A percentile compares a stretch with the other conserved stretches of the same genome.
These are phyloP conservation scores for Gymnocypris eckloni DNA, from an alignment of 2,797 vertebrate species.

Conservation along the genomic window DNA sequence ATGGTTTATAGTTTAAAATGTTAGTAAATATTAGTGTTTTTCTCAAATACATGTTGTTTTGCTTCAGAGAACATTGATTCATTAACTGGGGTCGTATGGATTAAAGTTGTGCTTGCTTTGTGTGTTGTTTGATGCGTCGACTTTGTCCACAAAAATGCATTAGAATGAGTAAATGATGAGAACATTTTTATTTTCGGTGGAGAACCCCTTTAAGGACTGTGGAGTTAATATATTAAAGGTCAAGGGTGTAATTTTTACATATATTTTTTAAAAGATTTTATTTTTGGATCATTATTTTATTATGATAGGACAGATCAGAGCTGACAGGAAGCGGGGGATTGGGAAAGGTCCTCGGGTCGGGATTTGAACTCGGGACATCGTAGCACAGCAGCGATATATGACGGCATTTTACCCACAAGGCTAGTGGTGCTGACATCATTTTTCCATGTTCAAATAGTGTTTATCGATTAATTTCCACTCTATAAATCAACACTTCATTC, in stretches of 20 bases:
- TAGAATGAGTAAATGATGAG: background rate
- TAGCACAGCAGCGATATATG: background rate
- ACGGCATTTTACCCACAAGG: background rate
- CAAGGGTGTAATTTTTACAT: background rate
- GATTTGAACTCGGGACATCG: background rate
- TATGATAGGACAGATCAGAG: background rate
- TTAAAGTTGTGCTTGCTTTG: background rate
- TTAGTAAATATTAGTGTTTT: background rate
- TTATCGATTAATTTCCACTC: background rate
- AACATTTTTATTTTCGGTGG: background rate
- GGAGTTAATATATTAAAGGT: background rate
- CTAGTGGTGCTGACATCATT: background rate
- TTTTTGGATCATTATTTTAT: background rate
- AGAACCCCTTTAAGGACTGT: background rate
- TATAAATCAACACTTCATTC: background rate
- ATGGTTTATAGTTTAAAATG: background rate
- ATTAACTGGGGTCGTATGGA: background rate
- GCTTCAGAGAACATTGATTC: background rate
- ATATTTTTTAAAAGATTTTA: background rate
- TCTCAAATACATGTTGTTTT: background rate
- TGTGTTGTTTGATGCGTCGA: background rate
- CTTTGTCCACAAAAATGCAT: background rate
- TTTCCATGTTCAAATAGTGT: background rate
- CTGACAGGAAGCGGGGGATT: background rate
- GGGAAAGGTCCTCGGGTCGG: background rate